Base-by-base conservation (phyloP, 35 echinoderm and acorn worm species). In the Acanthaster planci region DNA sequence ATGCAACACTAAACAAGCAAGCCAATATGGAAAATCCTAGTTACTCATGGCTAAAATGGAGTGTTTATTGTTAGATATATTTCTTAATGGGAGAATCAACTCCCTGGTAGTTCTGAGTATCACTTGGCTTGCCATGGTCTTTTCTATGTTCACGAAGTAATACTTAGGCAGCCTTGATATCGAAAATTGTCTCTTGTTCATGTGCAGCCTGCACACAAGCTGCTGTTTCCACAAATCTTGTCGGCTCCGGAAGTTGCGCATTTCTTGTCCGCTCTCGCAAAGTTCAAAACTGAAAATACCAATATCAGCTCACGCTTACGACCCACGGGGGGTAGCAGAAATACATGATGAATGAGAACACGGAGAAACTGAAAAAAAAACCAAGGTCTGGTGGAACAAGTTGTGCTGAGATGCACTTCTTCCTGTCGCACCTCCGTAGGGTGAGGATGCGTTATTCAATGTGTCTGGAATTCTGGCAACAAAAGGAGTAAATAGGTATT, bases 181-280 rank as follows among this genome's bases (percentile, higher is more conserved):
- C n/a, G n/a, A 8, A 26, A 72, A 72, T 34, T 72, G 64, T 31
- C 21, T 72, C n/a, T 72, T 72, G 26, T 72, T 72, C 34, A 72
- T 10, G 2, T 72, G 64, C 64, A 72, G 64, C 64, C 64, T 72
- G 64, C 34, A 34, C 64, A 72, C 64, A 30, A 72, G 64, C 64
- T 72, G 64, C 23, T 72, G 64, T 72, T 72, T 72, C 64, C 64
- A 72, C 64, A 72, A 29, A 34, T 72, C 26, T 26, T 26, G 18
- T 3, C 19, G 23, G 64, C 30, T 26, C 64, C 30, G 22, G 23
- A 23, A 35, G 0, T 72, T 21, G 19, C 34, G 64, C 64, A 72
- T 72, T 21, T 72, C 64, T 72, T 47, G 42, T 35, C 64, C 34
- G 64, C 10, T 31, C 64, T 72, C 7, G 6, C 26, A n/a, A 26